These are phyloP conservation scores for Spisula solida DNA, from an alignment of 2,888 invertebrate genomes.

Conservation along the genomic window DNA sequence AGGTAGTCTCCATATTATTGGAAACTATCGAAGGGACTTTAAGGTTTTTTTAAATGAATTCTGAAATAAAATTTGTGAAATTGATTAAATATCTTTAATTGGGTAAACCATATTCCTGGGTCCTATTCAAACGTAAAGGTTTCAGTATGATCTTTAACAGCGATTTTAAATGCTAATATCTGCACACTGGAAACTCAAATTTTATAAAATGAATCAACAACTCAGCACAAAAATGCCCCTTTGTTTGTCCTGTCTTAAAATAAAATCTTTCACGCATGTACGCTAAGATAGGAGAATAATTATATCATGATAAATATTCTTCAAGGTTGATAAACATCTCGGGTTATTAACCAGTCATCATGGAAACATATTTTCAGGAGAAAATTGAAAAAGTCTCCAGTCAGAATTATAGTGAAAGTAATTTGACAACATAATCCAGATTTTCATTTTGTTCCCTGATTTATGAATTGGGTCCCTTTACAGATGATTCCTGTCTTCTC, in stretches of 20 bases:
- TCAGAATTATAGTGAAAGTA: slow-evolving; percentile 22
- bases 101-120: too few species aligned
- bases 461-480: slow-evolving; percentile 31
- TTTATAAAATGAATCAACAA: background rate
- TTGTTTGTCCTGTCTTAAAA: slow-evolving; percentile 7
- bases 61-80: too few species aligned
- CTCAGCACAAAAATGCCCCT: slow-evolving; percentile 4
- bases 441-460: slow-evolving; percentile 38
- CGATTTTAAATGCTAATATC: background rate
- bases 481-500: slow-evolving; percentile 39
- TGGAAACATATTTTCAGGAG: slow-evolving; percentile 39
- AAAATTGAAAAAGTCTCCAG: slow-evolving; percentile 65
- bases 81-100: too few species aligned
- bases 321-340: slow-evolving; percentile 59
- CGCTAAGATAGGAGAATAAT: slow-evolving; percentile 26
- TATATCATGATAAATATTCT: slow-evolving; percentile 50
- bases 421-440: slow-evolving; percentile 47
- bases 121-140: too few species aligned
- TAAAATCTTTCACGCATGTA: slow-evolving; percentile 28
- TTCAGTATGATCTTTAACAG: too few species aligned
- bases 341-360: slow-evolving; percentile 54
- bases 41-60: too few species aligned
- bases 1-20: background rate
- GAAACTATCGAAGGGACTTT: too few species aligned
- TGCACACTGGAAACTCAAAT: background rate